These are phyloP conservation scores for Hylomyscus alleni DNA, from an alignment of 2,797 vertebrate species.

Conservation along the genomic window DNA sequence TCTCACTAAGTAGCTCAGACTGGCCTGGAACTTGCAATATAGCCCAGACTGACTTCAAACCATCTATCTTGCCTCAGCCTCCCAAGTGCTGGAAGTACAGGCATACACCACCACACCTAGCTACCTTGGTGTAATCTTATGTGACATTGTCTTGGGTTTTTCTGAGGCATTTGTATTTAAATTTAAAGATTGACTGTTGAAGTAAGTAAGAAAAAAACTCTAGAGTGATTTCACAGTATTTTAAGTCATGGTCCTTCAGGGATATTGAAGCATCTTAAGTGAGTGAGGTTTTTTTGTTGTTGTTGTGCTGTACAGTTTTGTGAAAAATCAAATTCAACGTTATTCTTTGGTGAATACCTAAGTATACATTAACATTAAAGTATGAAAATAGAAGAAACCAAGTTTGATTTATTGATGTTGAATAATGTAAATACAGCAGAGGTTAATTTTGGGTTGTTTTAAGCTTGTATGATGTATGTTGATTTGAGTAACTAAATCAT, in stretches of 20 bases:
- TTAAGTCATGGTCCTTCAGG: constrained; percentile 56
- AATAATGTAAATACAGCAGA: constrained; percentile 59
- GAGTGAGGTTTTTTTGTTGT: constrained; percentile 54
- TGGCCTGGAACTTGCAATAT: not conserved
- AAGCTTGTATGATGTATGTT: constrained; percentile 73
- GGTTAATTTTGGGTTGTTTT: constrained; percentile 78
- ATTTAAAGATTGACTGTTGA: constrained; percentile 59
- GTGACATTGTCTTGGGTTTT: constrained; percentile 56
- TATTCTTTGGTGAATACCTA: constrained; percentile 68
- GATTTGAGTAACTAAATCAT: constrained; percentile 77
- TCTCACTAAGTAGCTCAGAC: not conserved
- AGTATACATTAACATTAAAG: constrained; percentile 56
- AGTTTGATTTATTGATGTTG: constrained; percentile 71
- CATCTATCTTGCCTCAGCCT: not conserved
- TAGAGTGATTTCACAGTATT: constrained; percentile 55
- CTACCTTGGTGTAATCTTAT: constrained; percentile 53
- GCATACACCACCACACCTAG: not conserved
- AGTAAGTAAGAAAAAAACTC: constrained; percentile 21
- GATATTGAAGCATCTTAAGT: constrained; percentile 61
- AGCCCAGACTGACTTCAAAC: not conserved
- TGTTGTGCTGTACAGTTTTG: constrained; percentile 54
- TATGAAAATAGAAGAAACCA: constrained; percentile 66
- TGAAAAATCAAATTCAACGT: constrained; percentile 64
- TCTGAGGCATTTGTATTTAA: constrained; percentile 59
- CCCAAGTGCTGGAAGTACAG: not conserved